Evolutionary conservation across 2,888 invertebrate species (phyloP), one percentile per base, ranked within the genome.

Genomic region (Agrotis ipsilon): DNA sequence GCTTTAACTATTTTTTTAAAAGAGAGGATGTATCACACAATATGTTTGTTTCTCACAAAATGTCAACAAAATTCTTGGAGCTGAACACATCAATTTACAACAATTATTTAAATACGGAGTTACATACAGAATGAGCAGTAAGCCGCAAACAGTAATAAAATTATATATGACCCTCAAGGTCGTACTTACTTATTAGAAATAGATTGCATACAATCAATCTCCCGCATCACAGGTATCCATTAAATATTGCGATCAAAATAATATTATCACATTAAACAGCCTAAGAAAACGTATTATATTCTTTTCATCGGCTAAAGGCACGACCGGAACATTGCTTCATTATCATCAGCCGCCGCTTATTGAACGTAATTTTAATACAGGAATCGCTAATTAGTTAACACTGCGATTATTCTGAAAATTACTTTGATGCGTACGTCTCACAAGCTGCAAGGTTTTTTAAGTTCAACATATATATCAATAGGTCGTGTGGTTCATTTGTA

Each of bases 311-410:
- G 32, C n/a, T 55, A 14, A 32, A 43, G 27, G 27, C 51, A 69
- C 45, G 46, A 52, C 45, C 58, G 48, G 62, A 74, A 67, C 27
- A 66, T 67, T 66, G 60, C 72, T 63, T 68, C 72, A 69, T 72
- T 83, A 72, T 55, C 64, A 54, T 52, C 59, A 69, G 67, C 72
- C 49, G n/a, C 27, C 71, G 61, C 75, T 70, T 76, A 77, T 76
- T 79, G 63, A 76, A 62, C 51, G 43, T 75, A 75, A 82, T 81
- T 84, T 65, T 69, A 78, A 70, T 72, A 78, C 27, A 77, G 65
- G 78, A 79, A 72, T 69, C 68, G 59, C 49, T 84, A 87, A 87
- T 86, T 86, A 85, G 66, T 59, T 78, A 71, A 52, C 68, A 80
- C 70, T 78, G 68, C 75, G 72, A 81, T 75, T 85, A 74, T 24